Conservation (phyloP, 2,888 invertebrate species). For the Drosophila austrosaltans region DNA sequence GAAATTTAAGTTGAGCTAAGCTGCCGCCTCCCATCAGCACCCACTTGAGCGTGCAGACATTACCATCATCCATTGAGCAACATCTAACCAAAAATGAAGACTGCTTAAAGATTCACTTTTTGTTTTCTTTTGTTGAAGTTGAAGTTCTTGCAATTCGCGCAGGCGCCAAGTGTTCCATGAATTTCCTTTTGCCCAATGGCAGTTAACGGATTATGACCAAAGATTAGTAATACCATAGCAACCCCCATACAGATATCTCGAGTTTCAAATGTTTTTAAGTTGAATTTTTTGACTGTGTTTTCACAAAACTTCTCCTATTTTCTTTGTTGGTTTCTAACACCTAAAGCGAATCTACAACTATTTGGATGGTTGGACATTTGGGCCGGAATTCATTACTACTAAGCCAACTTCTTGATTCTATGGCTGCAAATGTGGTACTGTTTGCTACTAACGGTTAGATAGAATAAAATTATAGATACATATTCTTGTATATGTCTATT, state of each 20-base stretch:
- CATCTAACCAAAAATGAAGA: neutral
- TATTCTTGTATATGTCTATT: neutral
- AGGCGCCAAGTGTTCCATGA: slow-evolving; percentile 22
- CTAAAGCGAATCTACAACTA: slow-evolving; percentile 19
- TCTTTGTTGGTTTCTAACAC: neutral
- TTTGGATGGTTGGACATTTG: slow-evolving; percentile 20
- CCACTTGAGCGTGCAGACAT: slow-evolving; percentile 17
- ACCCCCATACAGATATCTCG: neutral
- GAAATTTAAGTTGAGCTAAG: neutral
- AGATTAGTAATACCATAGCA: neutral
- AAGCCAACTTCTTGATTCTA: neutral
- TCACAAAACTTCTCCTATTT: neutral
- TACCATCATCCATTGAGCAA: slow-evolving; percentile 2
- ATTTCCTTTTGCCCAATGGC: slow-evolving; percentile 14
- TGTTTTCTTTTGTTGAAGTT: neutral
- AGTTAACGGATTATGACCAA: slow-evolving; percentile 13
- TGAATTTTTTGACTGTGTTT: neutral
- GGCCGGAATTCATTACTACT: slow-evolving; percentile 14
- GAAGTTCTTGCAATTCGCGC: slow-evolving; percentile 8
- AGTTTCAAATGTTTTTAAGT: neutral
- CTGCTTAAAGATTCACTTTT: slow-evolving; percentile 20
- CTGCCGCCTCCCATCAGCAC: slow-evolving; percentile 16
- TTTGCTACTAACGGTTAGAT: slow-evolving; percentile 14
- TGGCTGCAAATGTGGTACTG: slow-evolving; percentile 6
- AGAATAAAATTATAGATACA: slow-evolving; percentile 10